phyloP scores from a whole-genome alignment of 2,888 invertebrate species.

The Tubulanus polymorphus region DNA sequence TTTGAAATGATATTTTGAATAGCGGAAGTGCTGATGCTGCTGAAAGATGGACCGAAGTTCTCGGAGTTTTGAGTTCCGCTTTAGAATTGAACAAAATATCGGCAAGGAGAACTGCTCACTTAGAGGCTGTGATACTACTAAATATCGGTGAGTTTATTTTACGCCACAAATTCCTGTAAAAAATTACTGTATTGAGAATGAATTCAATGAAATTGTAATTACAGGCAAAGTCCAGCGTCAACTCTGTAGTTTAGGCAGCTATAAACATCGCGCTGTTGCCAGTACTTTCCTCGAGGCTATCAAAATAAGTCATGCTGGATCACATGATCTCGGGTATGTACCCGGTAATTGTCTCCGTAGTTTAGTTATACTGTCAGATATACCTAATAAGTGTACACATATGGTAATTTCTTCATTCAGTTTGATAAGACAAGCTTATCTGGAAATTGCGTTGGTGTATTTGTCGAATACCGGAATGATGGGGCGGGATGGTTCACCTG shows the following conservation, averaged over 20 bases:
- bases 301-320: constrained; percentile 34
- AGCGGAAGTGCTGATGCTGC: neutral
- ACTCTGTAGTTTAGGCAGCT: constrained; percentile 37
- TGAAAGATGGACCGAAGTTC: constrained; percentile 34
- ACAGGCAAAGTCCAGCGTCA: constrained; percentile 49
- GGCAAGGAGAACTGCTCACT: constrained; percentile 30
- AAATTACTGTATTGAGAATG: too few species aligned
- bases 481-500: constrained; percentile 6
- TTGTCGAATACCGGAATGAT: constrained; percentile 35
- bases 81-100: constrained; percentile 38
- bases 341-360: neutral
- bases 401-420: too few species aligned
- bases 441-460: constrained; percentile 47
- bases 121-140: constrained; percentile 50
- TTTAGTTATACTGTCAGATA: too few species aligned
- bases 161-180: neutral
- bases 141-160: constrained; percentile 35
- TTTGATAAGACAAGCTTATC: constrained; percentile 46
- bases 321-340: constrained; percentile 48
- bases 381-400: too few species aligned
- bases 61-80: constrained; percentile 43
- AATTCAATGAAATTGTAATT: too few species aligned
- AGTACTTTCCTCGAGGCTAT: constrained; percentile 44
- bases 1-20: neutral
- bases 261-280: constrained; percentile 33